Evolutionary conservation across 1,140 invertebrate genomes (phyloP).

Genomic region (Meloidogyne chitwoodi): DNA sequence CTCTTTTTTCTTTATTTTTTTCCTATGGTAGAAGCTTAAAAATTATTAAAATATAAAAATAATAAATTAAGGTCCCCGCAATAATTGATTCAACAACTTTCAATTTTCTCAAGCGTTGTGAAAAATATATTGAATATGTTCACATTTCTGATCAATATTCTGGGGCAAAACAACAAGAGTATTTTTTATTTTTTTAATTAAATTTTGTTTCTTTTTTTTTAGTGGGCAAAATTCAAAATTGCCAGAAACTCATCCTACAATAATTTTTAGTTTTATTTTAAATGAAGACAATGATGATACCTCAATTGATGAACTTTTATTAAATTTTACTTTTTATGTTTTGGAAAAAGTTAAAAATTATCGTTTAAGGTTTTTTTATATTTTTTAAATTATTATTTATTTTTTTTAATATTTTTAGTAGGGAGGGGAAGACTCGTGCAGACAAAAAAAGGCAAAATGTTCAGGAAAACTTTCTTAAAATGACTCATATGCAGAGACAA

Average conservation of each 20-base stretch:
- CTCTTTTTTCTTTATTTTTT: too few species aligned
- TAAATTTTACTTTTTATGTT: constrained; percentile 52
- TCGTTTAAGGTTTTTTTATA: constrained; percentile 59
- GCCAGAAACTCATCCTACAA: constrained; percentile 70
- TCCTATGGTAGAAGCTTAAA: too few species aligned
- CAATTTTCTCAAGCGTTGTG: constrained; percentile 78
- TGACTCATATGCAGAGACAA: constrained; percentile 75
- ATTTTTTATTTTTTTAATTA: constrained; percentile 61
- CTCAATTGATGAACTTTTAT: constrained; percentile 18
- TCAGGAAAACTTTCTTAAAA: constrained; percentile 85
- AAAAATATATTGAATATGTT: constrained; percentile 83
- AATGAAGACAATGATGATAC: constrained; percentile 29
- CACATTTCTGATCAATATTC: constrained; percentile 90
- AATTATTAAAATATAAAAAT: too few species aligned
- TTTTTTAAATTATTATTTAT: not conserved
- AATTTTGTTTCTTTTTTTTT: constrained; percentile 23
- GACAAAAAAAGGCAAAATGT: constrained; percentile 86
- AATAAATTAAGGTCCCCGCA: constrained; percentile 18
- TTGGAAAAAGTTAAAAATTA: constrained; percentile 70
- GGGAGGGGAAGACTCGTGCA: constrained; percentile 72
- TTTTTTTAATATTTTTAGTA: constrained; percentile 67
- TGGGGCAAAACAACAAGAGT: constrained; percentile 80
- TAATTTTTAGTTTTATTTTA: constrained; percentile 69
- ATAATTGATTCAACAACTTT: constrained; percentile 58
- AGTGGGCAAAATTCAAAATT: constrained; percentile 46